These are phyloP conservation scores for Sardina pilchardus DNA, from an alignment of 2,113 vertebrate genomes.

Conservation along the genomic window DNA sequence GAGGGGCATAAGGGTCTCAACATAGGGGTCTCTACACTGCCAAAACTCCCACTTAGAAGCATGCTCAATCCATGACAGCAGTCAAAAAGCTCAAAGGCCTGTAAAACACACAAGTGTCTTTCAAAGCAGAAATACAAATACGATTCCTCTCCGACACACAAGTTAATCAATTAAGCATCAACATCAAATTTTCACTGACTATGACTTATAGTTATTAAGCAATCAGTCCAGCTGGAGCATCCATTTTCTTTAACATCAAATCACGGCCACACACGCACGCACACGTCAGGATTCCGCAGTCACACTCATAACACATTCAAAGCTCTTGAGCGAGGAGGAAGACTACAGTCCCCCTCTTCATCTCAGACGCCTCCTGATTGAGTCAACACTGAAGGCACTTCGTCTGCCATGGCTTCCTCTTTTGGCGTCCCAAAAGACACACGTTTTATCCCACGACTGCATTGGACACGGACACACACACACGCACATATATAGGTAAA, in stretches of 20 bases:
- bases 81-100: not conserved
- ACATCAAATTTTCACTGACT: not conserved
- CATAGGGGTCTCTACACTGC: not conserved
- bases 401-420: slow-evolving; percentile 9
- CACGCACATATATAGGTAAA: not conserved
- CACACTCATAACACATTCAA: not conserved
- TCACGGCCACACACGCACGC: not conserved
- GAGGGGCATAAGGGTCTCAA: not conserved
- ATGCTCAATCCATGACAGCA: not conserved
- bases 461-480: not conserved
- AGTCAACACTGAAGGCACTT: slow-evolving; percentile 16
- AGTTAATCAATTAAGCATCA: not conserved
- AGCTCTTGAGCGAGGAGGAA: not conserved
- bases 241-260: not conserved
- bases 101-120: not conserved
- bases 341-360: not conserved
- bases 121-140: not conserved
- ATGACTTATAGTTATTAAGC: not conserved
- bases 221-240: slow-evolving; percentile 18
- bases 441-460: not conserved
- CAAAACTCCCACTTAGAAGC: not conserved
- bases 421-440: not conserved
- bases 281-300: not conserved
- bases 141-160: not conserved
- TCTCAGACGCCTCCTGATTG: not conserved